Base-by-base conservation (phyloP, 2,888 invertebrate genomes). In the Meloe dianella region DNA sequence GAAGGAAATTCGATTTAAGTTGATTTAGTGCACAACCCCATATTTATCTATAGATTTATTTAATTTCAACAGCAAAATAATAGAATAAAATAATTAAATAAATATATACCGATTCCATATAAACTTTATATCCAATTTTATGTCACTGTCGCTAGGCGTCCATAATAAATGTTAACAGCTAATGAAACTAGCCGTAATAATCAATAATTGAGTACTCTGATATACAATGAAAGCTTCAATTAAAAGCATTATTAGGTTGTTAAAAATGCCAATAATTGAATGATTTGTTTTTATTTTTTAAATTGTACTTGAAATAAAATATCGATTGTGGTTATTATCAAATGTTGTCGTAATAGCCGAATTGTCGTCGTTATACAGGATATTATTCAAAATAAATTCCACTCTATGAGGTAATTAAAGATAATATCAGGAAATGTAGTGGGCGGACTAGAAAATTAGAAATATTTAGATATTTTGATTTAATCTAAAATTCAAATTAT, bases 1-100 rank as follows among this genome's bases (percentile, higher is more conserved):
- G 75, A 77, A 77, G 74, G 74, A 76, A 78, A 80, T 79, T 78
- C 75, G 75, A 74, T 78, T 77, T 78, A 74, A 77, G 77, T 79
- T 79, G 79, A 78, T 80, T 76, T 79, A 77, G 71, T 9, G 47
- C 20, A 20, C 47, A 69, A 65, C 68, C 68, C 73, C 64, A 72
- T 74, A 47, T 20, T 47, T 20, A 47, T 47, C 20, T 35, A 62
- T 47, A 47, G 20, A 20, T 47, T 47, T 10, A 47, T 47, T 47
- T 10, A 20, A 47, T 20, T 47, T 20, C 9, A 20, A 47, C 8
- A 22, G 10, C 9, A 20, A 17, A 20, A 47, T 20, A 47, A 20
- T 20, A 9, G 20, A 47, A 47, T 20, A 20, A 20, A 47, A 47
- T 47, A 47, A 47, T 47, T 47, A 47, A 47, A 41, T 41, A n/a